Conservation (phyloP, 2,888 invertebrate species). For the Acanthosoma haemorrhoidale region DNA sequence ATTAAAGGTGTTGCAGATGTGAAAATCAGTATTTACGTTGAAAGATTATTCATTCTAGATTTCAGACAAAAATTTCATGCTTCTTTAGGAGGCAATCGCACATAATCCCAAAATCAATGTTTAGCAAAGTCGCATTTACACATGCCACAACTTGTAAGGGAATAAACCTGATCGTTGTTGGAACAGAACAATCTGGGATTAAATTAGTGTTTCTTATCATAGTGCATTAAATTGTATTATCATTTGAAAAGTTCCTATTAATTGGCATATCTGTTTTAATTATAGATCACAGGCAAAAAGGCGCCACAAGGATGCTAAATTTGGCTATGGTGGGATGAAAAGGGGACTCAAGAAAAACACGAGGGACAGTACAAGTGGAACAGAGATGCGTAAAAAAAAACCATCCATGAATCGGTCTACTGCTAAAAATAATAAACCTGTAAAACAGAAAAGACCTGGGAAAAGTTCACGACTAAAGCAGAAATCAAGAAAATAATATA, state of each 20-base stretch:
- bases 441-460: conserved; percentile 46
- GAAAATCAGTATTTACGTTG: no score
- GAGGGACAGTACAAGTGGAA: conserved; percentile 66
- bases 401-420: conserved; percentile 37
- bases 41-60: no score
- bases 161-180: no score
- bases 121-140: no score
- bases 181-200: no score
- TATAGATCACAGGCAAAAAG: conserved; percentile 48
- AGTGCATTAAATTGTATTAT: no score
- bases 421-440: conserved; percentile 14
- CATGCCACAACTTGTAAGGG: no score
- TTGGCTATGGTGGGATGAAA: conserved; percentile 94
- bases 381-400: conserved; percentile 46
- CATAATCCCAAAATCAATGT: no score
- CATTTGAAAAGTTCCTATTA: neutral
- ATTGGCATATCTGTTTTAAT: neutral
- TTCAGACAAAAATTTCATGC: no score
- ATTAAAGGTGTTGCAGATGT: no score
- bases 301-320: conserved; percentile 73
- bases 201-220: no score
- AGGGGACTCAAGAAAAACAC: conserved; percentile 83
- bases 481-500: conserved; percentile 46
- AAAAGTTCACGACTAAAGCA: conserved; percentile 50
- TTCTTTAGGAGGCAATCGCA: no score